Evolutionary conservation across 2,797 vertebrate species (phyloP), one percentile per base, ranked within the genome.

Genomic region (Lutjanus argentimaculatus): DNA sequence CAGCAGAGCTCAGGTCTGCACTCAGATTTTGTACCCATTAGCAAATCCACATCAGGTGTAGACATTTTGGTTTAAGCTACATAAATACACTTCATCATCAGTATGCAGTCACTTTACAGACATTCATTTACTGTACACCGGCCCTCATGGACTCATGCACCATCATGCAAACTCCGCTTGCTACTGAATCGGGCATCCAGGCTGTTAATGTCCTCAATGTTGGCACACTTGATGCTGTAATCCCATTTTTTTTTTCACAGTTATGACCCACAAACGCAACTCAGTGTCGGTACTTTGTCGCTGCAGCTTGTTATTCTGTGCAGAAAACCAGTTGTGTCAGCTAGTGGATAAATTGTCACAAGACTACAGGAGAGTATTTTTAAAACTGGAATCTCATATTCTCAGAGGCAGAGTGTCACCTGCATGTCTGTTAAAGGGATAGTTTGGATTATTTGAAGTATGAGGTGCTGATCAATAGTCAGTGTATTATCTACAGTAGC

Each of bases 1-100:
- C 67, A 59, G 80, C 61, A 70, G 62, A 73, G 14, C 55, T 68
- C 78, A 52, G 30, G 62, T 83, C 78, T 42, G 65, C 7, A 22
- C 42, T 51, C 57, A 78, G 16, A 45, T 81, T 77, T 85, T 87
- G 76, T 89, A 85, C 82, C 88, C 77, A 77, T 72, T 67, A 68
- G 58, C 46, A 67, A 86, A 85, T 77, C 85, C 72, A 71, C 77
- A 69, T 43, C 0, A 13, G 51, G 66, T 75, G 79, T 56, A 79
- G 76, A 87, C 68, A 55, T 91, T 30, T 91, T 90, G 84, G 77
- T 89, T 93, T 82, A 25, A 90, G 85, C 85, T 74, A 81, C 80
- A 91, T 83, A 85, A 71, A 87, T 82, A 83, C 82, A 72, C 79
- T 69, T 79, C 48, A 90, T 85, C 68, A 30, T 79, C n/a, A n/a